Conservation (phyloP, 2,888 invertebrate species). For the Noctua fimbriata region DNA sequence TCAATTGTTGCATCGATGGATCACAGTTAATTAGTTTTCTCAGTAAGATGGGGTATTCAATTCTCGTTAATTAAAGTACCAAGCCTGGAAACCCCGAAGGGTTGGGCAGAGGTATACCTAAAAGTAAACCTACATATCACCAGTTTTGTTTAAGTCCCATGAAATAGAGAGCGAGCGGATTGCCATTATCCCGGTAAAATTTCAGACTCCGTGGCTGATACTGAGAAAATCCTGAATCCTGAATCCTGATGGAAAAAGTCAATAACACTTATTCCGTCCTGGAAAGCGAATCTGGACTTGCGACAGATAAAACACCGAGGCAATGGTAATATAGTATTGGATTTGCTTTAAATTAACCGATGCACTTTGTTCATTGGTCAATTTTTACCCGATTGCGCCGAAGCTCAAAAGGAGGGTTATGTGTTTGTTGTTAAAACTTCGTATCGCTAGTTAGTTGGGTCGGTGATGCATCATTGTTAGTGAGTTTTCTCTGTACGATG, state of each 20-base stretch:
- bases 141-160: not conserved
- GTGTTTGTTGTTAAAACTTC: not conserved
- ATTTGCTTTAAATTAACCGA: constrained; percentile 26
- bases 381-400: not conserved
- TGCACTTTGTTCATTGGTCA: constrained; percentile 17
- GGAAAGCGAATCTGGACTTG: not conserved
- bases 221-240: not conserved
- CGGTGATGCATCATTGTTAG: constrained; percentile 20
- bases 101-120: not conserved
- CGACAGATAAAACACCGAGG: not conserved
- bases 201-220: not conserved
- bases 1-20: constrained; percentile 3
- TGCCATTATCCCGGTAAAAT: not conserved
- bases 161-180: not conserved
- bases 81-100: not conserved
- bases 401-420: too few relatives aligned
- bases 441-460: not conserved
- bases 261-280: not conserved
- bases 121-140: not conserved
- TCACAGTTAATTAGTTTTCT: constrained; percentile 5
- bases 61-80: not conserved
- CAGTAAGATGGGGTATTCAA: not conserved
- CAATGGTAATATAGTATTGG: constrained; percentile 34
- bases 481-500: not conserved
- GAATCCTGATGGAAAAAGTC: not conserved